Conservation (phyloP, 2,888 invertebrate genomes). For the Metellina segmentata region DNA sequence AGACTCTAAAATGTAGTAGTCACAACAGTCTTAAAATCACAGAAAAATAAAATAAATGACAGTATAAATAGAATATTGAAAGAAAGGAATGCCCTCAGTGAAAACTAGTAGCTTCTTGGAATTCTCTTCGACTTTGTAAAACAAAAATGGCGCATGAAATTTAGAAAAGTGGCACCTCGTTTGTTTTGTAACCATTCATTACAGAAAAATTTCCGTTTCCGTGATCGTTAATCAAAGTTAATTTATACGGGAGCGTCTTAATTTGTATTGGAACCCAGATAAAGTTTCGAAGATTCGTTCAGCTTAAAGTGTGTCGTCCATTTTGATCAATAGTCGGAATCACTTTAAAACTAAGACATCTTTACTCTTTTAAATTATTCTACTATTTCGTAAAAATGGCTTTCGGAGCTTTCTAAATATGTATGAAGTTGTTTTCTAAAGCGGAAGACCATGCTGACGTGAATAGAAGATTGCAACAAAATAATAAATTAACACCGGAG, state of each 20-base stretch:
- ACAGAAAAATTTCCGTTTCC: conserved; percentile 42
- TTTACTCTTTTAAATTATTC: background rate
- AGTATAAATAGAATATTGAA: background rate
- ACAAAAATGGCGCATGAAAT: background rate
- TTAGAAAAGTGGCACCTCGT: conserved; percentile 18
- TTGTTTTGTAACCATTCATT: conserved; percentile 41
- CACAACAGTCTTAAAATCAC: too few species aligned
- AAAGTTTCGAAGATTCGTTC: background rate
- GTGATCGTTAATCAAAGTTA: conserved; percentile 48
- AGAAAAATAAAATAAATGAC: too few species aligned
- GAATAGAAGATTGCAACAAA: background rate
- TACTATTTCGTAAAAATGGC: background rate
- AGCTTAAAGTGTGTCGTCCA: background rate
- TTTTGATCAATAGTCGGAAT: background rate
- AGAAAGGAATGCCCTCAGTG: background rate
- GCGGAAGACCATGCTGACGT: background rate
- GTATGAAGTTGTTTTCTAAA: background rate
- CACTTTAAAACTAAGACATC: background rate
- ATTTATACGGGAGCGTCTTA: conserved; percentile 46
- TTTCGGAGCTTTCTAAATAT: background rate
- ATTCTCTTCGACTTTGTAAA: background rate
- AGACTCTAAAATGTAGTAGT: too few species aligned
- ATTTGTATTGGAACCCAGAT: conserved; percentile 28
- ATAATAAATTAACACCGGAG: background rate
- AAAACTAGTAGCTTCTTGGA: background rate